Conservation (phyloP, 2,113 vertebrate genomes). For the Galeopterus variegatus region DNA sequence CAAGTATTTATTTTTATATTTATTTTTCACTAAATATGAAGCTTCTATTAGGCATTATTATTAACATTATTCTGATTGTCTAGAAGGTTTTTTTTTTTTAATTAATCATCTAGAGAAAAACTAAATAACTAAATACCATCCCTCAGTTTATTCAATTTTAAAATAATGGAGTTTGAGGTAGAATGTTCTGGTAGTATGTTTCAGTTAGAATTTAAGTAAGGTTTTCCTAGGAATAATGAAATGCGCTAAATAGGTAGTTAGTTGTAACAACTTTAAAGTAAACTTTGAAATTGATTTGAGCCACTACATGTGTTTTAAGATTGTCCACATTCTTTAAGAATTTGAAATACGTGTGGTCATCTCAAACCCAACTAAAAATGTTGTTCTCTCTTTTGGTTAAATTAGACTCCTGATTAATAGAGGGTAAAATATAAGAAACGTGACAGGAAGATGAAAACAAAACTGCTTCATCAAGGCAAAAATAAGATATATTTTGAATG, state of each 20-base stretch:
- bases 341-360: background rate
- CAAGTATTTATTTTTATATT: background rate
- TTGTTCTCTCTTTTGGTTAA: background rate
- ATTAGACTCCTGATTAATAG: background rate
- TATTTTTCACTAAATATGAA: background rate
- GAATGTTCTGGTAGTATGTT: background rate
- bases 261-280: background rate
- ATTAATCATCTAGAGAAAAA: background rate
- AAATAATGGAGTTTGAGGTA: background rate
- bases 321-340: background rate
- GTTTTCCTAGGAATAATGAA: background rate
- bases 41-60: background rate
- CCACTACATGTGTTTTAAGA: background rate
- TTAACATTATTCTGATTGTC: background rate
- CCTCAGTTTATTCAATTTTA: background rate
- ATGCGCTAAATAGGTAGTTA: background rate
- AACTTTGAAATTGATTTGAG: conserved; percentile 6
- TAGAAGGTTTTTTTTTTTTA: background rate
- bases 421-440: background rate
- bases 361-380: background rate
- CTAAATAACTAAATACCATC: background rate
- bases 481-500: conserved; percentile 39
- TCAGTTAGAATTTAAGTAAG: background rate
- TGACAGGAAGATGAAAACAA: background rate
- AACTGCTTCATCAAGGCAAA: background rate